Evolutionary conservation across 2,113 vertebrate species (phyloP), one percentile per base, ranked within the genome.

Genomic region (Lepus europaeus): DNA sequence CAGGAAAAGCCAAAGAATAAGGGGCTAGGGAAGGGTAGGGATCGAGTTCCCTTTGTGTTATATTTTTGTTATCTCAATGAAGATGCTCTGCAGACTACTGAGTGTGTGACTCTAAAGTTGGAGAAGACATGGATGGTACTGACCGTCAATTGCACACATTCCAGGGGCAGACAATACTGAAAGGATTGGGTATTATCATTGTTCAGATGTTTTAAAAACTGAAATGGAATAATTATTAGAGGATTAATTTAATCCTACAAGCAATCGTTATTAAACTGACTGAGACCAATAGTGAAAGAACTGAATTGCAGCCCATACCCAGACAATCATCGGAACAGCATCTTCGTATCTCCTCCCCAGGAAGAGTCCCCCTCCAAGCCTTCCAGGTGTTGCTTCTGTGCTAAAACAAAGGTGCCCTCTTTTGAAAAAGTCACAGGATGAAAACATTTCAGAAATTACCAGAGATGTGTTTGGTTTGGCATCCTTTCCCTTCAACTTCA

Each of bases 191-290:
- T 66, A 1, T 83, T 69, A 84, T 51, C 61, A 83, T 89, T 95
- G 64, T 31, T 95, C 76, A 72, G 68, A 70, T 72, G 36, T 61
- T 70, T 78, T 17, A 22, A 88, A 94, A 90, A 76, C 25, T 72
- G 63, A 92, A 93, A 90, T 94, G 68, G 79, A 95, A 93, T 86
- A 63, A 82, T 95, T 95, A 73, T 92, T 96, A 91, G 83, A 80
- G 61, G 66, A 96, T 96, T 95, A 94, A 89, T 70, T 89, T 96
- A 96, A 95, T 93, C 88, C 68, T 77, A 45, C 23, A 80, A 95
- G 84, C 80, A 94, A 96, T 68, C 88, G 84, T 94, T 89, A 97
- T 95, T 97, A 96, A 94, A 94, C 63, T 81, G n/a, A 74, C 77
- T n/a, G 83, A 90, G 72, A 84, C 33, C 88, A 90, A 70, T 10